Evolutionary conservation across 30 jellyfish, hydroid and myxozoan species (phyloP), one percentile per base, ranked within the genome.

Genomic region (Catostylus mosaicus): DNA sequence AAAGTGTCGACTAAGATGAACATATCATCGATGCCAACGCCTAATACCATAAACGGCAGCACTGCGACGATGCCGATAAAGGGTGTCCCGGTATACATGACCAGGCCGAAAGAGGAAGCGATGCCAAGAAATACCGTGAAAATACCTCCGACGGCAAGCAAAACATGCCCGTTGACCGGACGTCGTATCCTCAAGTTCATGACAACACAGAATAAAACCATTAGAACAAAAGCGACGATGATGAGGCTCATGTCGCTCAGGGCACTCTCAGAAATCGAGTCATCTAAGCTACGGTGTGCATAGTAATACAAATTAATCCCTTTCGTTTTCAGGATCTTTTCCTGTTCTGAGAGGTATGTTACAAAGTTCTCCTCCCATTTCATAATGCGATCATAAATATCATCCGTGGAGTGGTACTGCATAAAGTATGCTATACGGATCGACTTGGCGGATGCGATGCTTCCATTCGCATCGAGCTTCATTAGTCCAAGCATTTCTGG

Each of bases 11-110:
- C 85, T 1, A 94, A 69, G 46, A 94, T 94, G 61, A 94, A 94
- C 80, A 94, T 94, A 64, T 94, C 93, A 46, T 94, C 99, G 20
- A 94, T 94, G n/a, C 97, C 99, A 1, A 94, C 97, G 27, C 99
- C 99, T 14, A 94, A 75, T n/a, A 94, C 87, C 75, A 94, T 67
- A 69, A 94, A 94, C n/a, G 99, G 99, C 69, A 94, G 80, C 11
- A 94, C 97, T 14, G 97, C 99, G 18, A 77, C 99, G 67, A 94
- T 82, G 50, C 98, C 97, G 19, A 88, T 91, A 61, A 89, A 94
- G n/a, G 99, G 99, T 14, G 68, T 67, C 9, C 91, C 88, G 0
- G 76, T 26, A 19, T 89, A 57, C 97, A 94, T 84, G 56, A 84
- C 87, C 9, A 94, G 88, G 22, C 97, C 99, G 59, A 88, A 94